Evolutionary conservation across 2,888 invertebrate genomes (phyloP).

Genomic region (Seira musarum): DNA sequence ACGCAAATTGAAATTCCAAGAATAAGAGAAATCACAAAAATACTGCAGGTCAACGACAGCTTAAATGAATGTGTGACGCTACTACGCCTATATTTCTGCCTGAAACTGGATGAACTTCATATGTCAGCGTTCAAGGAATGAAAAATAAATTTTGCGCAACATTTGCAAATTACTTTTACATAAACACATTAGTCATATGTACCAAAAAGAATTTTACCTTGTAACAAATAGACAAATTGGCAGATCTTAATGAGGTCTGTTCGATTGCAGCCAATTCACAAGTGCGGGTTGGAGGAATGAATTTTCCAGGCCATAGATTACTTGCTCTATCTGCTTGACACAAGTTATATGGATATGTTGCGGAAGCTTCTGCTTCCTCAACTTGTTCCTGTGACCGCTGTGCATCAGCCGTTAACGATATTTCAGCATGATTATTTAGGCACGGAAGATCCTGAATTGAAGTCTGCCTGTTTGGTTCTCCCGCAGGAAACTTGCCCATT

Average conservation of each 20-base stretch:
- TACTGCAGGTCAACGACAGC: no score
- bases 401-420: constrained; percentile 57
- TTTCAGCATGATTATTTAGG: constrained; percentile 50
- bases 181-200: no score
- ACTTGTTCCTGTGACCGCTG: constrained; percentile 62
- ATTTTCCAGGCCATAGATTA: constrained; percentile 57
- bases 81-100: no score
- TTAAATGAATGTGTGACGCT: no score
- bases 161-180: no score
- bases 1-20: no score
- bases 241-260: constrained; percentile 62
- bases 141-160: no score
- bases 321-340: constrained; percentile 62
- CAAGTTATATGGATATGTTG: constrained; percentile 51
- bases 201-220: no score
- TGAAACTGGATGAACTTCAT: no score
- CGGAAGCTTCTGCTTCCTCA: constrained; percentile 35
- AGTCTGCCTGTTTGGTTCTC: constrained; percentile 31
- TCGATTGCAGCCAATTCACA: constrained; percentile 59
- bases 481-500: constrained; percentile 56
- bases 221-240: constrained; percentile 60
- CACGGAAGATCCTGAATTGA: constrained; percentile 60
- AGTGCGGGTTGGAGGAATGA: constrained; percentile 62
- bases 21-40: no score
- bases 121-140: no score